Conservation (phyloP, 1,140 invertebrate genomes). For the Drosophila arizonae region DNA sequence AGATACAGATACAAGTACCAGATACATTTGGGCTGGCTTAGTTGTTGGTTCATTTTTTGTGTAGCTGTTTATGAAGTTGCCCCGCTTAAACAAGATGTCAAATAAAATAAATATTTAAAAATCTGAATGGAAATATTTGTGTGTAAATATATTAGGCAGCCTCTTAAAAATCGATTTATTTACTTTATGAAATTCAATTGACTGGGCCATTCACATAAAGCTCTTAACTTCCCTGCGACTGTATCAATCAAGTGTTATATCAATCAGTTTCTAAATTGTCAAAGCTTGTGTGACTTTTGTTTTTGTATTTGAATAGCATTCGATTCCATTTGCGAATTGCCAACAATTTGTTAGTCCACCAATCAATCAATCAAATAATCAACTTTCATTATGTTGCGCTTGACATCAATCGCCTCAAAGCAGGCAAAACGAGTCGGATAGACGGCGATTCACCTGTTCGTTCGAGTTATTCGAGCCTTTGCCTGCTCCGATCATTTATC, state of each 20-base stretch:
- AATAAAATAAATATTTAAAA: too few relatives aligned
- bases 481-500: conserved; percentile 38
- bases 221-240: too few relatives aligned
- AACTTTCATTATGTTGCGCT: background rate
- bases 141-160: too few relatives aligned
- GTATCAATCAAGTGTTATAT: background rate
- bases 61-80: background rate
- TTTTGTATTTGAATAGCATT: conserved; percentile 1
- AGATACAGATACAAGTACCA: conserved; percentile 1
- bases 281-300: background rate
- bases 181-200: background rate
- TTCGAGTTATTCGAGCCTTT: conserved; percentile 16
- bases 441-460: conserved; percentile 24
- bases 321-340: background rate
- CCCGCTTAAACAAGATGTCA: too few relatives aligned
- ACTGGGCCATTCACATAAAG: background rate
- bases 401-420: conserved; percentile 1
- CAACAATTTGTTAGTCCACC: conserved; percentile 2
- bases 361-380: conserved; percentile 29
- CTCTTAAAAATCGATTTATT: too few relatives aligned
- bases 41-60: background rate
- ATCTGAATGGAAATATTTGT: too few relatives aligned
- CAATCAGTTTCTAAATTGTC: conserved; percentile 1
- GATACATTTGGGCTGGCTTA: conserved; percentile 11
- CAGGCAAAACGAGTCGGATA: too few relatives aligned